A percentile compares a stretch with the other conserved stretches of the same genome.
Conservation (phyloP, 2,113 vertebrate genomes). For the Eulacestoma nigropectus region DNA sequence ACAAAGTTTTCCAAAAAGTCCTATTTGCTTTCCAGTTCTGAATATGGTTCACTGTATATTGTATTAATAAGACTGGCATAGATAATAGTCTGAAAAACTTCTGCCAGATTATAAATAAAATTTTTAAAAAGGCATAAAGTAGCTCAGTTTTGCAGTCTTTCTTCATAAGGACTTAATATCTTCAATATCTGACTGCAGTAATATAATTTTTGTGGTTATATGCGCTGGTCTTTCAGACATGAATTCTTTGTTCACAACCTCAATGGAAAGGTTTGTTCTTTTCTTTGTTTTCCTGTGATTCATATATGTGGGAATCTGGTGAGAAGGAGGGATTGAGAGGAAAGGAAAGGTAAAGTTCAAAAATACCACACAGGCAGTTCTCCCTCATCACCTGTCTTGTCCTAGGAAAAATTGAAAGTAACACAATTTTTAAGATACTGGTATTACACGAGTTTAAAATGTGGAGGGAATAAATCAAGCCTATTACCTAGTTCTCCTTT, state of each 20-base stretch:
- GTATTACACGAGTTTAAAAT: not conserved
- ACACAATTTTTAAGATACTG: not conserved
- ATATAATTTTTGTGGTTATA: not conserved
- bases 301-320: not conserved
- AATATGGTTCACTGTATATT: not conserved
- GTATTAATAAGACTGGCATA: not conserved
- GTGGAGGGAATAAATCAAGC: not conserved
- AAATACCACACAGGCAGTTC: not conserved
- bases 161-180: not conserved
- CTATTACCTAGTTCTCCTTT: not conserved
- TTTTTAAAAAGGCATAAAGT: not conserved
- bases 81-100: not conserved
- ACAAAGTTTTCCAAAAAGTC: not conserved
- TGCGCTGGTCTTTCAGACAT: not conserved
- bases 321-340: not conserved
- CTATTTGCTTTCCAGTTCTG: not conserved
- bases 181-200: not conserved
- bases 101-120: not conserved
- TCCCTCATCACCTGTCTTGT: not conserved
- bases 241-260: not conserved
- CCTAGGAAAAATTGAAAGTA: not conserved
- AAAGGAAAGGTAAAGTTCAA: not conserved
- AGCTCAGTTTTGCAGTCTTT: not conserved
- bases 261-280: not conserved
- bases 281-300: not conserved